Evolutionary conservation across 2,797 vertebrate species (phyloP), one percentile per base, ranked within the genome.

Genomic region (Sebastes jordani): DNA sequence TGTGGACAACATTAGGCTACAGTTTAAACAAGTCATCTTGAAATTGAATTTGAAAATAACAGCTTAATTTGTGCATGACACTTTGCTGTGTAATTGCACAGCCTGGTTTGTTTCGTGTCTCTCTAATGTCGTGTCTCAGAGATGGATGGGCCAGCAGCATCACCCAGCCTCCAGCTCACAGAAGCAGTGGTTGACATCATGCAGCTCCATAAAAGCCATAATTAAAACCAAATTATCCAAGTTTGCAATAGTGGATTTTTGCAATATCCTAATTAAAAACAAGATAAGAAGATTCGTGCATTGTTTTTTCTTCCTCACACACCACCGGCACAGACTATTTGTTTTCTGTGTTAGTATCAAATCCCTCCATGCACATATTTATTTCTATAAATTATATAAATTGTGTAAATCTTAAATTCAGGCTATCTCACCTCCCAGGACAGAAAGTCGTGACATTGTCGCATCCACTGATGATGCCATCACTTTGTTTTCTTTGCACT

Each of bases 401-500:
- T 34, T 34, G 34, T 34, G 34, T 34, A 34, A 34, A 34, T 36
- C 10, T 78, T 65, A 25, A 18, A 79, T 63, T 73, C 7, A 80
- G 7, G 18, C 54, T 8, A 54, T 86, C 75, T 71, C 78, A 78
- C 79, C 72, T 86, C 79, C 72, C 80, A 60, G 5, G 29, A 54
- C 36, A 78, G 23, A 70, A 16, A 86, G 5, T 30, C 54, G n/a
- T 68, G 60, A 32, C 29, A 56, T 4, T 69, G 81, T 81, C 79
- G 76, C 81, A 86, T 74, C 55, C 54, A 27, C 70, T 58, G 7
- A 71, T 27, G 46, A 63, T 61, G 54, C 58, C 55, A 58, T 11
- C 36, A 77, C 78, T 86, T 79, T 78, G 10, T 77, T 75, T 59
- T 32, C 34, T 63, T 83, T 81, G 22, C 61, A 95, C 98, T 99